phyloP scores from a whole-genome alignment of 2,113 vertebrate species.

The Leucoraja erinaceus region DNA sequence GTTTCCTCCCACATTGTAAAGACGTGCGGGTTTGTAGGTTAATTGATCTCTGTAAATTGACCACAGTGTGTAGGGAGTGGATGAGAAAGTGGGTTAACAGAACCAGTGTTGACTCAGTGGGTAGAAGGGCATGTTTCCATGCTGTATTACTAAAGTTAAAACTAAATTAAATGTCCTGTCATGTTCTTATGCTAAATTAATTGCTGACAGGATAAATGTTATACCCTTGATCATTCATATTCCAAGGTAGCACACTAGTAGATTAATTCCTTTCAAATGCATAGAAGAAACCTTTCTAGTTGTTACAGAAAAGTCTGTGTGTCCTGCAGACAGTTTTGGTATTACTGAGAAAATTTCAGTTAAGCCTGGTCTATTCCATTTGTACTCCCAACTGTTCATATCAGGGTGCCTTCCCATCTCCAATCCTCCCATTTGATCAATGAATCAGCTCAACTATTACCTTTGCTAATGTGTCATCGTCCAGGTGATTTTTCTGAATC shows the following conservation, averaged over 20 bases:
- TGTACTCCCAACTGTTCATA: not conserved
- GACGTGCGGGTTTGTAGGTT: too few species aligned
- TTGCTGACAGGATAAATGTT: not conserved
- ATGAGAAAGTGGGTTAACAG: too few species aligned
- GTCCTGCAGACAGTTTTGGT: not conserved
- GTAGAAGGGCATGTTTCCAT: too few species aligned
- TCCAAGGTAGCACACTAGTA: not conserved
- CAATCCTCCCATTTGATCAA: not conserved
- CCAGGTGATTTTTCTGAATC: slow-evolving; percentile 98
- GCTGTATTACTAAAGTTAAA: too few species aligned
- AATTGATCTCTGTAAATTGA: too few species aligned
- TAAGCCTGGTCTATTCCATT: not conserved
- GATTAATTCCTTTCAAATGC: not conserved
- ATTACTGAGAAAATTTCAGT: not conserved
- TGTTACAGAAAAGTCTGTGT: not conserved
- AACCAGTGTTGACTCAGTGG: too few species aligned
- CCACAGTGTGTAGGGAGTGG: too few species aligned
- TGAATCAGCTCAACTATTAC: slow-evolving; percentile 52
- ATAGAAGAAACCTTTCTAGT: not conserved
- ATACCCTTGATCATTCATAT: not conserved
- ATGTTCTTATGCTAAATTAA: not conserved
- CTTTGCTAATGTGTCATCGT: slow-evolving; percentile 89
- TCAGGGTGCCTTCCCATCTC: not conserved
- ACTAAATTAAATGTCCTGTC: not conserved
- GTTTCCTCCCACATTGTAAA: too few species aligned